Evolutionary conservation across 2,113 vertebrate species (phyloP).

Genomic region (Odocoileus virginianus): DNA sequence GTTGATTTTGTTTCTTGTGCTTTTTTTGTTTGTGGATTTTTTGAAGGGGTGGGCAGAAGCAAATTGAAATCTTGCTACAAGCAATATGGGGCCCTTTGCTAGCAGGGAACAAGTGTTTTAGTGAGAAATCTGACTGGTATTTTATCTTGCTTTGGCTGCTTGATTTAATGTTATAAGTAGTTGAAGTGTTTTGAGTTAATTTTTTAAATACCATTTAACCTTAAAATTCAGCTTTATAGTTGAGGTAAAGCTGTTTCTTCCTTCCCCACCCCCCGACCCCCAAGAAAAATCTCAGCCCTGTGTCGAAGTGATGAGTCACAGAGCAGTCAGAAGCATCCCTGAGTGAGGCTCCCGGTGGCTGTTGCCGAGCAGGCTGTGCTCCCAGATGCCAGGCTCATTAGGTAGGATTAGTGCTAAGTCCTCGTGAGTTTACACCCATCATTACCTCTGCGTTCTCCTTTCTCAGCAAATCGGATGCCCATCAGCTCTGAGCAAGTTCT

Average conservation of each 20-base stretch:
- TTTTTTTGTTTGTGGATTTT: neutral
- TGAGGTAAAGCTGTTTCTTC: neutral
- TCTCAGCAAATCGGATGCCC: neutral
- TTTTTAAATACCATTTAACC: neutral
- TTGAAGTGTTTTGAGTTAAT: neutral
- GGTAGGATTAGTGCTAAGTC: neutral
- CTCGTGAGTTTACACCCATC: neutral
- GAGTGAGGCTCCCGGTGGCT: neutral
- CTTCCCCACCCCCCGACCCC: neutral
- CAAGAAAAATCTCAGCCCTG: neutral
- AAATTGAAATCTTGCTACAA: neutral
- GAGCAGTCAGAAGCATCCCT: neutral
- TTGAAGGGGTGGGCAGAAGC: neutral
- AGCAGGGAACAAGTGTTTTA: neutral
- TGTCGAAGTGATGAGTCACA: neutral
- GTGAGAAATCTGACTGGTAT: neutral
- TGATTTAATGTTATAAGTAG: conserved; percentile 9
- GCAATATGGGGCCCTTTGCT: neutral
- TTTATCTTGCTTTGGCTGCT: conserved; percentile 12
- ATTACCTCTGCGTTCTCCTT: neutral
- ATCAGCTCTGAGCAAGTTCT: neutral
- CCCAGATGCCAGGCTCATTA: neutral
- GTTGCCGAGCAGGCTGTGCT: neutral
- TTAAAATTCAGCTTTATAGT: neutral
- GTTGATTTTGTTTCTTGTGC: neutral